phyloP scores from a whole-genome alignment of 2,888 invertebrate genomes.

The Capitulum mitella region DNA sequence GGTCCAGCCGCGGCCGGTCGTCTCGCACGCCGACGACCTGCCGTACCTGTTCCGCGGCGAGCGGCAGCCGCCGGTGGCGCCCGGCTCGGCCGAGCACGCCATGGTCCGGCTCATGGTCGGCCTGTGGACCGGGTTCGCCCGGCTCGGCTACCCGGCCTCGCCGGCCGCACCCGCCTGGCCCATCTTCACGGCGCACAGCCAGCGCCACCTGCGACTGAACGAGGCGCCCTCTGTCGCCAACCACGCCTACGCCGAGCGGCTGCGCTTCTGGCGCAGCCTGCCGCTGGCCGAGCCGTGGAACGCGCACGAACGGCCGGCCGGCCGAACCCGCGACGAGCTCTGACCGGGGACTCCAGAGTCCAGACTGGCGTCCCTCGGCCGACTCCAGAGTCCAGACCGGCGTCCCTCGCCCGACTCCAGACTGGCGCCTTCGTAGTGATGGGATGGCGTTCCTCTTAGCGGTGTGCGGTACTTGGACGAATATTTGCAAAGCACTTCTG shows the following conservation, averaged over 20 bases:
- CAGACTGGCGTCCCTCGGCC: too few relatives aligned
- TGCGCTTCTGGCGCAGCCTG: constrained; percentile 59
- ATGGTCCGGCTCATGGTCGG: constrained; percentile 26
- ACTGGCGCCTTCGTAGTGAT: too few relatives aligned
- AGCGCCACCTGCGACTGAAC: constrained; percentile 38
- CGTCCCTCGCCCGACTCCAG: too few relatives aligned
- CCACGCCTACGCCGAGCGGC: constrained; percentile 55
- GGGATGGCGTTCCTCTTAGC: too few relatives aligned
- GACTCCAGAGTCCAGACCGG: too few relatives aligned
- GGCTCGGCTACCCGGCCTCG: background rate
- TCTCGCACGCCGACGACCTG: background rate
- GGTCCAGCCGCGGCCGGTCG: constrained; percentile 27
- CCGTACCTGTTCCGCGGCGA: background rate
- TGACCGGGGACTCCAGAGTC: too few relatives aligned
- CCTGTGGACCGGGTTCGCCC: constrained; percentile 28
- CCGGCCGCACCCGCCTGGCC: background rate
- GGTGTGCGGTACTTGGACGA: too few relatives aligned
- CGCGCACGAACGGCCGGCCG: constrained; percentile 39
- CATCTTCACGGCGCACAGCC: background rate
- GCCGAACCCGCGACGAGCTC: too few relatives aligned
- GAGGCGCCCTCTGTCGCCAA: constrained; percentile 38
- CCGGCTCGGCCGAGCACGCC: background rate
- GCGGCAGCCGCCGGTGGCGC: background rate
- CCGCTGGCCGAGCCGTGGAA: constrained; percentile 51
- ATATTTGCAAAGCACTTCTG: too few relatives aligned